phyloP scores from a whole-genome alignment of 2,113 vertebrate species.

The Spilogale gracilis region DNA sequence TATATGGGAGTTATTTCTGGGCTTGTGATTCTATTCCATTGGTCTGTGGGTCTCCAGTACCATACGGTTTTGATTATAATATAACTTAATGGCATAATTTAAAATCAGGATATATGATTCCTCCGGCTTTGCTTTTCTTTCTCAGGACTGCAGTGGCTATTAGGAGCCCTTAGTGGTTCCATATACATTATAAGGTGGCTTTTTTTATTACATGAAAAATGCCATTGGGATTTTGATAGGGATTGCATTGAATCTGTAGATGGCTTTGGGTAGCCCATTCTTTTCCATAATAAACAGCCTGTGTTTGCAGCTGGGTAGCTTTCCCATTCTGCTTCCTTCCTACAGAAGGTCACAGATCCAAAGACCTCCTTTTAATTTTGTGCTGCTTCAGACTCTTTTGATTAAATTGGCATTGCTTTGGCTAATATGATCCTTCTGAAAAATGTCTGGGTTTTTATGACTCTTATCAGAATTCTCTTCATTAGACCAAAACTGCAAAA shows the following conservation, averaged over 20 bases:
- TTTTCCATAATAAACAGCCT: background rate
- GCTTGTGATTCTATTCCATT: background rate
- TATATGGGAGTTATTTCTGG: background rate
- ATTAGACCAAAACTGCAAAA: background rate
- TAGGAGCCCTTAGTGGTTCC: background rate
- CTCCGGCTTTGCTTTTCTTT: background rate
- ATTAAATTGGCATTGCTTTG: background rate
- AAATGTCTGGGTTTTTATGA: conserved; percentile 20
- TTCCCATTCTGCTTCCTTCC: background rate
- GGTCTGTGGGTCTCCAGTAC: background rate
- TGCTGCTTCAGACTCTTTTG: background rate
- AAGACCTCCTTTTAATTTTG: background rate
- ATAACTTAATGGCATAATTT: background rate
- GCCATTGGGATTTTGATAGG: background rate
- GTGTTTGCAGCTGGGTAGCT: background rate
- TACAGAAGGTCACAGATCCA: background rate
- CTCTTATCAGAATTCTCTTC: background rate
- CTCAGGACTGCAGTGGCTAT: background rate
- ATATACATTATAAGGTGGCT: background rate
- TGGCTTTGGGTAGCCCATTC: background rate
- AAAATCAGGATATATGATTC: background rate
- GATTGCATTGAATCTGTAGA: background rate
- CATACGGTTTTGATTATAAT: background rate
- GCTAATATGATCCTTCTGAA: background rate
- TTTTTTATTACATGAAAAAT: background rate